Base-by-base conservation (phyloP, 2,888 invertebrate species). In the Ernsta delagoae region DNA sequence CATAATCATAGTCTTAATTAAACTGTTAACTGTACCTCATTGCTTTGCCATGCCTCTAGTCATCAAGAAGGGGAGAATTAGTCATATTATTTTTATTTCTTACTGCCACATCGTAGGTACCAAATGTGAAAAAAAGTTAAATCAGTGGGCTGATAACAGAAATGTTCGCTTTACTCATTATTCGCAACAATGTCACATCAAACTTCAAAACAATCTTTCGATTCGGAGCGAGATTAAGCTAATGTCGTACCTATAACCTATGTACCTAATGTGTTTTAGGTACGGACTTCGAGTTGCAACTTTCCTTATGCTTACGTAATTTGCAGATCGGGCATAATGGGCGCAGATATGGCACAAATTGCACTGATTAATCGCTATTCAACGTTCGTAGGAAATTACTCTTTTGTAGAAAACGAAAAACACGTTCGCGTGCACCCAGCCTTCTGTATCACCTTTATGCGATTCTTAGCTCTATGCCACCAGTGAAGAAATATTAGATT, bases 401-500 rank as follows among this genome's bases (percentile, higher is more conserved):
- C 67, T 67, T 67, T 67, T 67, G 67, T 67, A 67, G 67, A 67
- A 67, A 67, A 61, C 56, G 61, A 67, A 67, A 61, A 61, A 67
- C 45, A 67, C 60, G 54, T 61, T 67, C 45, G 67, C 67, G 67
- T 67, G 67, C 61, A 39, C 48, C n/a, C 59, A 50, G 68, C 68
- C 57, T 62, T 68, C 62, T 56, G 56, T 62, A 48, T 57, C 48
- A 62, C 54, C 56, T 61, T 67, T 67, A 67, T 56, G 61, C 67
- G 61, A 67, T 67, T 63, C 67, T 61, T 61, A 36, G 61, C 61
- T 45, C 61, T 50, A 53, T 43, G 66, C 12, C 31, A 53, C 36
- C 53, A 12, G 53, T 50, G 50, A 45, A 31, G 31, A 11, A 54
- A 54, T 54, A 54, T 54, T 54, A 54, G 57, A 57, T 12, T 57